phyloP scores from a whole-genome alignment of 2,797 vertebrate genomes.

The Lepilemur septentrionalis region DNA sequence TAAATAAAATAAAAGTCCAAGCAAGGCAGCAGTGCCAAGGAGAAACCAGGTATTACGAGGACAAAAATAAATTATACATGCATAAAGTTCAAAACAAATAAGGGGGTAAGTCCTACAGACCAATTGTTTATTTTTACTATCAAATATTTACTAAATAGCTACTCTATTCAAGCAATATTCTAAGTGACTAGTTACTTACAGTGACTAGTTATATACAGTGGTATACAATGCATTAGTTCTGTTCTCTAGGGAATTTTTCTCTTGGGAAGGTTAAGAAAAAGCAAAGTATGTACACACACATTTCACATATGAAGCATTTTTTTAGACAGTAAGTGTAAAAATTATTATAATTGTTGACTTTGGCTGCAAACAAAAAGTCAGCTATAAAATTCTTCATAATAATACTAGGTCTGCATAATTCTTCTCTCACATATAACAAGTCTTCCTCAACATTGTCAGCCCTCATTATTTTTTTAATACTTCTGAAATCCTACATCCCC shows the following conservation, averaged over 20 bases:
- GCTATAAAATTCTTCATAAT: neutral
- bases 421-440: neutral
- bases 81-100: neutral
- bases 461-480: neutral
- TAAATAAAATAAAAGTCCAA: neutral
- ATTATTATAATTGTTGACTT: neutral
- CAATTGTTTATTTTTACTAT: slow-evolving; percentile 7
- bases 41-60: neutral
- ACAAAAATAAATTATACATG: neutral
- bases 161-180: neutral
- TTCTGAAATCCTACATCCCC: neutral
- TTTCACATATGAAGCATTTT: neutral
- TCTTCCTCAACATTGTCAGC: neutral
- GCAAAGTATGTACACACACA: neutral
- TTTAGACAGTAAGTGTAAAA: neutral
- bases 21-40: neutral
- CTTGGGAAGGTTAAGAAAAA: neutral
- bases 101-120: neutral
- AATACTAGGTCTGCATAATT: neutral
- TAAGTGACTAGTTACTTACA: neutral
- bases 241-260: neutral
- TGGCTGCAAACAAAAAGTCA: neutral
- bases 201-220: neutral
- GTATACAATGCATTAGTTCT: neutral
- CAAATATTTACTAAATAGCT: neutral